A percentile compares a stretch with the other conserved stretches of the same genome.
Conservation (phyloP, 1,140 invertebrate genomes). For the Hycleus cichorii region DNA sequence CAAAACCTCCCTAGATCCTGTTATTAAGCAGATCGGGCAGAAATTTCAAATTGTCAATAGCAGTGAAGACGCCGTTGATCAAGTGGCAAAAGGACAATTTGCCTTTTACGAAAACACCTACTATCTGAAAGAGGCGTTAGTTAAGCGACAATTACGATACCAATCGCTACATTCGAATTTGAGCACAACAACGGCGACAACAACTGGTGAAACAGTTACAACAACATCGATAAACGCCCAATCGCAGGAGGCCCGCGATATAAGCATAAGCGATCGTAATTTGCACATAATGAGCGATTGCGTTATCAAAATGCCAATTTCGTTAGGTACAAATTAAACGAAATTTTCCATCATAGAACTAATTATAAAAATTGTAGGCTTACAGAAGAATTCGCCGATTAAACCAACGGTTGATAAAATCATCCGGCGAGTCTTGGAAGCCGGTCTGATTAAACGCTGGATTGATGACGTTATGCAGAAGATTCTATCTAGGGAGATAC, state of each 20-base stretch:
- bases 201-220: neutral
- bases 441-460: slow-evolving; percentile 72
- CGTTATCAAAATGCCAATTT: slow-evolving; percentile 70
- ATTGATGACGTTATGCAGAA: slow-evolving; percentile 60
- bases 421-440: slow-evolving; percentile 59
- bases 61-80: slow-evolving; percentile 50
- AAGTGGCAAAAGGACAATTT: slow-evolving; percentile 59
- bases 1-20: slow-evolving; percentile 54
- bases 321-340: slow-evolving; percentile 45
- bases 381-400: slow-evolving; percentile 73
- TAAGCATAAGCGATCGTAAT: slow-evolving; percentile 43
- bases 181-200: neutral
- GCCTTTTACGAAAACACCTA: slow-evolving; percentile 76
- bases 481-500: slow-evolving; percentile 39
- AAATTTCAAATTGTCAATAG: slow-evolving; percentile 56
- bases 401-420: slow-evolving; percentile 61
- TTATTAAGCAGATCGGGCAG: slow-evolving; percentile 55
- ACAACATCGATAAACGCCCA: neutral
- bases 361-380: slow-evolving; percentile 33
- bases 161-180: slow-evolving; percentile 14
- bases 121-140: slow-evolving; percentile 56
- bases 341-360: neutral
- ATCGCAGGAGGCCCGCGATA: slow-evolving; percentile 2
- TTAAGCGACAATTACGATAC: slow-evolving; percentile 45
- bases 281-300: slow-evolving; percentile 76